These are phyloP conservation scores for Macrophya annulata DNA, from an alignment of 2,888 invertebrate genomes.

Conservation along the genomic window DNA sequence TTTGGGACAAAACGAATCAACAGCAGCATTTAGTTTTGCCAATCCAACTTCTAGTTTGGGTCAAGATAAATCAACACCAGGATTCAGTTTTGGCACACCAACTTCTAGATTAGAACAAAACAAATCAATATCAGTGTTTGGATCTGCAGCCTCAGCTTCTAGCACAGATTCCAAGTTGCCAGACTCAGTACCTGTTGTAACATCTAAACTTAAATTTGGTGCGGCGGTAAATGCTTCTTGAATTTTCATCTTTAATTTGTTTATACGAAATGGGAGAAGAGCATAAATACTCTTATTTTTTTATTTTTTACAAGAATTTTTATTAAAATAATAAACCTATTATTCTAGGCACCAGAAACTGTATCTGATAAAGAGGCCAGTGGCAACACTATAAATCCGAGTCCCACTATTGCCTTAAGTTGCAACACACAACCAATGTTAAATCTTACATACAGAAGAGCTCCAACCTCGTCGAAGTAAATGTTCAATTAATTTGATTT, in stretches of 20 bases:
- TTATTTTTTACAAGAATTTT: neutral
- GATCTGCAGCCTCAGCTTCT: neutral
- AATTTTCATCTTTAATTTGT: neutral
- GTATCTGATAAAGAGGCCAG: neutral
- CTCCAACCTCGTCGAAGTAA: neutral
- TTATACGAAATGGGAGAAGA: too few relatives aligned
- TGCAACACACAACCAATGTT: neutral
- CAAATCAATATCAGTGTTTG: neutral
- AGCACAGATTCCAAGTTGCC: neutral
- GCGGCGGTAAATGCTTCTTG: neutral
- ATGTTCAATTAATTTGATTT: neutral
- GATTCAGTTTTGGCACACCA: neutral
- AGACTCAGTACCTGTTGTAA: neutral
- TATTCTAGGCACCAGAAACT: neutral
- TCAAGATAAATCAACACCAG: neutral
- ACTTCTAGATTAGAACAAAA: neutral
- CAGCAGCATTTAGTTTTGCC: neutral
- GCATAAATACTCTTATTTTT: neutral
- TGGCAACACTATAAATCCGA: neutral
- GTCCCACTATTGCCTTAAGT: neutral
- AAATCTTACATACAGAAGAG: neutral
- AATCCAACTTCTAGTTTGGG: neutral
- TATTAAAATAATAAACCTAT: neutral
- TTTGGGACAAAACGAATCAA: neutral
- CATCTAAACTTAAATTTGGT: neutral